Evolutionary conservation across 2,113 vertebrate species (phyloP).

Genomic region (Gopherus evgoodei): DNA sequence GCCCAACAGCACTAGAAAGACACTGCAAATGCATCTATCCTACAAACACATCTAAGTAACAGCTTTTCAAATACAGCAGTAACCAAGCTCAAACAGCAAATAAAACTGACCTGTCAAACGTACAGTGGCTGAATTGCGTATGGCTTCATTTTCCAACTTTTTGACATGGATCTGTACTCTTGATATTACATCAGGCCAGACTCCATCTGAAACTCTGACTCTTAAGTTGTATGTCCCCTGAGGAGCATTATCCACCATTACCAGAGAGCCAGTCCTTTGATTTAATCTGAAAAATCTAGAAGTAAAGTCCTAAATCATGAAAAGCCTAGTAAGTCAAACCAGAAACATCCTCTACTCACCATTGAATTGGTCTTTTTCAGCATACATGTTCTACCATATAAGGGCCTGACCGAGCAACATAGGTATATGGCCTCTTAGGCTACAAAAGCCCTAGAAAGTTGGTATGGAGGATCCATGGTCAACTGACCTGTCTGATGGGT

Average conservation of each 20-base stretch:
- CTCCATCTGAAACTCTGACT: constrained; percentile 87
- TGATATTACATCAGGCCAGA: constrained; percentile 89
- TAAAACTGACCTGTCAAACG: constrained; percentile 83
- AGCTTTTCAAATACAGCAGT: not conserved
- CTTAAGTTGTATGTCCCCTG: constrained; percentile 85
- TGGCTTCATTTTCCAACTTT: constrained; percentile 85
- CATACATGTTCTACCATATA: not conserved
- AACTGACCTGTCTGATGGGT: not conserved
- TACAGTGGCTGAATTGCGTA: constrained; percentile 86
- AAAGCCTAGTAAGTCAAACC: not conserved
- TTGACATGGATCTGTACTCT: constrained; percentile 83
- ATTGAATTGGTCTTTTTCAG: not conserved
- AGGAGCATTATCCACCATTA: constrained; percentile 86
- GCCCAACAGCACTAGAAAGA: constrained; percentile 1
- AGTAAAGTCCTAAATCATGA: constrained; percentile 19
- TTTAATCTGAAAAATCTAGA: constrained; percentile 89
- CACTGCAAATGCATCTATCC: not conserved
- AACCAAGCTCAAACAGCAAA: constrained; percentile 12
- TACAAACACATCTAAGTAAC: not conserved
- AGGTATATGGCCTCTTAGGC: not conserved
- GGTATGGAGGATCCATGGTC: not conserved
- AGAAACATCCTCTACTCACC: not conserved
- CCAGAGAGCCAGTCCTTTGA: constrained; percentile 87
- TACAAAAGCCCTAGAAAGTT: not conserved
- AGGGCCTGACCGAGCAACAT: not conserved